Evolutionary conservation across 2,113 vertebrate genomes (phyloP).

Genomic region (Eulemur rufifrons): DNA sequence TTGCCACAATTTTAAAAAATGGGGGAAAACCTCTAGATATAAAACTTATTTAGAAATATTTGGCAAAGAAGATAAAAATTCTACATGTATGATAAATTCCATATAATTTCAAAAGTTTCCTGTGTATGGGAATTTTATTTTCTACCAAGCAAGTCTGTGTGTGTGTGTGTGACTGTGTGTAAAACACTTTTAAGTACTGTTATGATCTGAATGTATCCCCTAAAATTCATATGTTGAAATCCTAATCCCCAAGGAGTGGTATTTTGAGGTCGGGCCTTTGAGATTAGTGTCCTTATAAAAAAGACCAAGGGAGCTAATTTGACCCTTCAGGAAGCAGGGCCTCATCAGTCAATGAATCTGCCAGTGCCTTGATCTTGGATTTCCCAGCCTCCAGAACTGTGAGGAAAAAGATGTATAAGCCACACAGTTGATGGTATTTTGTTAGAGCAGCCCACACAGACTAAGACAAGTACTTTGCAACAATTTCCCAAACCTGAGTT

Average conservation of each 20-base stretch:
- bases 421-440: background rate
- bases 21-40: background rate
- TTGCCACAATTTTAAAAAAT: background rate
- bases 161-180: background rate
- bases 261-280: background rate
- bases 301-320: background rate
- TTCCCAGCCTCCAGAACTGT: background rate
- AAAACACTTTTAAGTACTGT: background rate
- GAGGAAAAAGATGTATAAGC: too few relatives aligned
- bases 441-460: background rate
- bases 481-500: background rate
- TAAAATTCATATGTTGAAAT: background rate
- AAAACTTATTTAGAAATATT: conserved; percentile 42
- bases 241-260: background rate
- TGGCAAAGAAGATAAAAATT: background rate
- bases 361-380: background rate
- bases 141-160: background rate
- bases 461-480: background rate
- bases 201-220: background rate
- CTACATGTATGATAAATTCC: background rate
- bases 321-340: background rate
- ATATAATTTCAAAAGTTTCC: background rate
- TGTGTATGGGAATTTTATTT: background rate
- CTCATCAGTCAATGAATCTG: background rate
- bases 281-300: background rate